These are phyloP conservation scores for Botia almorhae DNA, from an alignment of 2,797 vertebrate species.

Conservation along the genomic window DNA sequence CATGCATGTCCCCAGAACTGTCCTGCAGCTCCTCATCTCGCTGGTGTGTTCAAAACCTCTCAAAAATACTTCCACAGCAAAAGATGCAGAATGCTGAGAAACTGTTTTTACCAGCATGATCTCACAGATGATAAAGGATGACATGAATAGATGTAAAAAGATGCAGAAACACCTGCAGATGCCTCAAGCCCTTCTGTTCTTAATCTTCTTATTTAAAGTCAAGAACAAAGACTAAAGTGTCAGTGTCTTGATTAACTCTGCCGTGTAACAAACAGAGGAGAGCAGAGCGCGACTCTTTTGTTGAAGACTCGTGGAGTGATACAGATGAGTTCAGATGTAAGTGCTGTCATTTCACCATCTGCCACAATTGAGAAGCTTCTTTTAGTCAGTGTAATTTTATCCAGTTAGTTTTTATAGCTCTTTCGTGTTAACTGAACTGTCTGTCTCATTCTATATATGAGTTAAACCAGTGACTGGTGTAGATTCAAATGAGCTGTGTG, in stretches of 20 bases:
- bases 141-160: no score
- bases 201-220: slow-evolving; percentile 17
- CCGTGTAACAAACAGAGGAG: background rate
- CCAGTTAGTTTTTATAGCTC: background rate
- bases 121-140: no score
- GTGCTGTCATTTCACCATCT: slow-evolving; percentile 34
- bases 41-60: no score
- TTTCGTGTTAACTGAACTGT: background rate
- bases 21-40: no score
- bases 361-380: background rate
- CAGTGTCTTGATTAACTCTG: slow-evolving; percentile 13
- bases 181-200: no score
- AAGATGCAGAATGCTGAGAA: no score
- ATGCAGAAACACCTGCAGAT: no score
- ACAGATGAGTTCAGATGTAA: slow-evolving; percentile 14
- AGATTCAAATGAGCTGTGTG: background rate
- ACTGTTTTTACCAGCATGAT: no score
- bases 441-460: background rate
- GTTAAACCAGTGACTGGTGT: background rate
- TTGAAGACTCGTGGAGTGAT: slow-evolving; percentile 4
- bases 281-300: background rate
- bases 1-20: no score
- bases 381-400: slow-evolving; percentile 9
- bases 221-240: background rate
- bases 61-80: no score